phyloP scores from a whole-genome alignment of 2,113 vertebrate genomes.

The Melospiza melodia region DNA sequence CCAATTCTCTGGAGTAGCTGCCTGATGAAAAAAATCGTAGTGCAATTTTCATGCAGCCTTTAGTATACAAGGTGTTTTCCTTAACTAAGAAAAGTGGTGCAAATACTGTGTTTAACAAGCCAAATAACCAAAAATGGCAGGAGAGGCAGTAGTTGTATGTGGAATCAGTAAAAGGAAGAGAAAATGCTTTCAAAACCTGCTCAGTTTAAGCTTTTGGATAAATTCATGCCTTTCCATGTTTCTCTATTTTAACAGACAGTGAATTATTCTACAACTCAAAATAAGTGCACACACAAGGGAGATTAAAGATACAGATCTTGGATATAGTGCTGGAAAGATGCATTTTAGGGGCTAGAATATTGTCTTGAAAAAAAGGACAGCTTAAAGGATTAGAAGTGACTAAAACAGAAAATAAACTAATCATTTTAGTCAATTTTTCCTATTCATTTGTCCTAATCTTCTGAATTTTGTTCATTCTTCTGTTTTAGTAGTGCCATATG shows the following conservation, averaged over 20 bases:
- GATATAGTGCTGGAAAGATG: background rate
- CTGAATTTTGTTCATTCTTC: background rate
- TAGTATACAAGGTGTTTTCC: background rate
- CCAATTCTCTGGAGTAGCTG: background rate
- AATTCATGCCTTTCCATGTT: background rate
- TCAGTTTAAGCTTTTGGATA: background rate
- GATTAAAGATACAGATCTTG: background rate
- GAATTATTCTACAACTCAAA: background rate
- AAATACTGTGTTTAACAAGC: background rate
- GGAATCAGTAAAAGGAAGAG: background rate
- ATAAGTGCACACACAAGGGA: fast-evolving
- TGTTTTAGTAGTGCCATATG: background rate
- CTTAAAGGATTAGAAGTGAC: background rate
- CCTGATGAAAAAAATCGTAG: background rate
- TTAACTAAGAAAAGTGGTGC: background rate
- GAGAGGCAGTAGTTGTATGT: background rate
- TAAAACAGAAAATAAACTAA: background rate
- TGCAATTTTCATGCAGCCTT: background rate
- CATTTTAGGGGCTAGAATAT: background rate
- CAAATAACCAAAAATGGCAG: background rate
- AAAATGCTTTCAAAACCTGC: background rate
- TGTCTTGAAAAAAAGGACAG: background rate
- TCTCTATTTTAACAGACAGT: background rate
- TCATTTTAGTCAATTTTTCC: background rate
- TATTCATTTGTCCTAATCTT: background rate